Percentiles rank a stretch among this genome's conserved stretches.
phyloP scores from a whole-genome alignment of 2,113 vertebrate species.

The Dicrurus megarhynchus region DNA sequence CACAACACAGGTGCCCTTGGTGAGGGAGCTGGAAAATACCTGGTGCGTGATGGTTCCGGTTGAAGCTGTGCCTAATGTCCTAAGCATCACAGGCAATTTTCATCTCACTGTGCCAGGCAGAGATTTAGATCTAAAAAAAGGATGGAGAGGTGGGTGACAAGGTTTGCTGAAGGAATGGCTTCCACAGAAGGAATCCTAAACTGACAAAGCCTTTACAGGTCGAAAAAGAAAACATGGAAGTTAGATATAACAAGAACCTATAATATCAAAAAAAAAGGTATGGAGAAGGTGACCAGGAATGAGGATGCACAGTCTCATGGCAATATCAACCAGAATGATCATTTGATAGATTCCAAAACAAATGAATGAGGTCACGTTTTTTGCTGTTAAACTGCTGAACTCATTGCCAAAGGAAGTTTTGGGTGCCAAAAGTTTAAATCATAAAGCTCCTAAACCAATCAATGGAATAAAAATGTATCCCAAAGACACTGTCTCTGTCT shows the following conservation, averaged over 20 bases:
- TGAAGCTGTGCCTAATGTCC: not conserved
- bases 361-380: not conserved
- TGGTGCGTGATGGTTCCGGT: not conserved
- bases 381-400: not conserved
- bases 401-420: not conserved
- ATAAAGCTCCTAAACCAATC: not conserved
- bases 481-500: not conserved
- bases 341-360: not conserved
- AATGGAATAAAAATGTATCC: not conserved
- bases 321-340: not conserved
- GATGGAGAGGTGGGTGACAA: not conserved
- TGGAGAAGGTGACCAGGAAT: not conserved
- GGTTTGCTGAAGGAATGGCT: not conserved
- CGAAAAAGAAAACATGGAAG: not conserved
- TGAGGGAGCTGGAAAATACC: not conserved
- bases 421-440: not conserved
- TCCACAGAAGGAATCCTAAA: not conserved
- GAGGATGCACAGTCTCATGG: not conserved
- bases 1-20: not conserved
- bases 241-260: not conserved
- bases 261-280: not conserved
- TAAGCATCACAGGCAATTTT: not conserved
- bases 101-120: not conserved
- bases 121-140: not conserved
- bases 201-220: not conserved